These are phyloP conservation scores for Lypha dubia DNA, from an alignment of 2,888 invertebrate genomes.

Conservation along the genomic window DNA sequence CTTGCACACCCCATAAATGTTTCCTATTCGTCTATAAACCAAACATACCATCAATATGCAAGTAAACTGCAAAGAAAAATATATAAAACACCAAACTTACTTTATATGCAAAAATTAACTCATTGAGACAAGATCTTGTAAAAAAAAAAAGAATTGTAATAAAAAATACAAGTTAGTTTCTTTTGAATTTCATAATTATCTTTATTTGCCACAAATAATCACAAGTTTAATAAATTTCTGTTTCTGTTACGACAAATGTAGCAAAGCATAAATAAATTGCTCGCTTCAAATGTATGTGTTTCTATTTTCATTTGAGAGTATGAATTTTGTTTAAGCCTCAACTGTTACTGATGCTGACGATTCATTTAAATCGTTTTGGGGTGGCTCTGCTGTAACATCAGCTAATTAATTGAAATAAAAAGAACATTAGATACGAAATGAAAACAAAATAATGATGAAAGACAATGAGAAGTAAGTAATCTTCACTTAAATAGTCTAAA, in stretches of 20 bases:
- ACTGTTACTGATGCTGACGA: constrained; percentile 9
- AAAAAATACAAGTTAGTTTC: neutral
- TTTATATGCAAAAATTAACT: constrained; percentile 39
- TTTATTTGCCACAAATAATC: constrained; percentile 15
- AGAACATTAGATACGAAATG: constrained; percentile 3
- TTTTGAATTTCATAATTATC: constrained; percentile 13
- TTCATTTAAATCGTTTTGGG: constrained; percentile 74
- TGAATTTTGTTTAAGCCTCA: neutral
- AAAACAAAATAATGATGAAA: constrained; percentile 31
- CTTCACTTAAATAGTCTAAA: constrained; percentile 58
- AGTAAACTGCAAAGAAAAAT: neutral
- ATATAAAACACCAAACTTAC: neutral
- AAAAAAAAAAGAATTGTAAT: neutral
- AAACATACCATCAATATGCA: neutral
- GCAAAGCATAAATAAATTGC: neutral
- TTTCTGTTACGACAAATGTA: constrained; percentile 8
- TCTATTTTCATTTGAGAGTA: neutral
- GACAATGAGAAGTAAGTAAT: constrained; percentile 29
- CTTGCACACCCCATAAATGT: too few relatives aligned
- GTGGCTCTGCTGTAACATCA: constrained; percentile 75
- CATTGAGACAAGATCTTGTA: constrained; percentile 16
- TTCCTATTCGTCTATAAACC: neutral
- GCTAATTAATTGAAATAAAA: constrained; percentile 72
- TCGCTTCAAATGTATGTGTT: neutral
- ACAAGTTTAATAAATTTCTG: constrained; percentile 16